Percentiles rank a stretch among this genome's conserved stretches.
Evolutionary conservation across 2,797 vertebrate species (phyloP).

Genomic region (Pangasius macronema): DNA sequence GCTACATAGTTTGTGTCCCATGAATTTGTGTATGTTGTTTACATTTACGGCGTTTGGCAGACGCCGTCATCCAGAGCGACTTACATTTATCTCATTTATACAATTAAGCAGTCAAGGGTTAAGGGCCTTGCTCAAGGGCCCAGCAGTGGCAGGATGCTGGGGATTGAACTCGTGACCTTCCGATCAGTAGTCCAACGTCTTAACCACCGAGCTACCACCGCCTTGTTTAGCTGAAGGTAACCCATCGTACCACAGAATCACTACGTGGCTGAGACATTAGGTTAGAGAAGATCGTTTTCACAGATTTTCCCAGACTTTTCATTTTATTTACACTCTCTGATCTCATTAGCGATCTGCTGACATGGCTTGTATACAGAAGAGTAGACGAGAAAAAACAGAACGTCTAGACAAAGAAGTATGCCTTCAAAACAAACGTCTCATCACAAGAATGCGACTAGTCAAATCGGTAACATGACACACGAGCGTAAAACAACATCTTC

Average conservation of each 20-base stretch:
- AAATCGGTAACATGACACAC: neutral
- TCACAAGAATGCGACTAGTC: neutral
- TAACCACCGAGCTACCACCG: too few species aligned
- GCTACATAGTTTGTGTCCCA: neutral
- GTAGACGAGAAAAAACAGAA: neutral
- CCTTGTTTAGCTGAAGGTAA: neutral
- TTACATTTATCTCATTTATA: too few species aligned
- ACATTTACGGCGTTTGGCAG: too few species aligned
- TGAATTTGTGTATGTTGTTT: neutral
- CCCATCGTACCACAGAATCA: neutral
- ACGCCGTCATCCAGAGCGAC: too few species aligned
- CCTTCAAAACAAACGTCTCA: slow-evolving; percentile 5
- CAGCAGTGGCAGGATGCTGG: too few species aligned
- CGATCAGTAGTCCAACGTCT: too few species aligned
- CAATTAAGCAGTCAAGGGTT: too few species aligned
- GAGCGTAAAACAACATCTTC: neutral
- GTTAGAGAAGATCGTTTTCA: neutral
- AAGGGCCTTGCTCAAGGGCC: too few species aligned
- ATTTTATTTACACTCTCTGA: neutral
- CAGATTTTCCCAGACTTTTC: neutral
- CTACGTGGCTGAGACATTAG: neutral
- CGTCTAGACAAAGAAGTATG: neutral
- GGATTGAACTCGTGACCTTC: too few species aligned
- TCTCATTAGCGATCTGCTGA: neutral
- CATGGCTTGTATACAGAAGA: slow-evolving; percentile 5